phyloP scores from a whole-genome alignment of 1,140 invertebrate genomes.

The Drosophila littoralis region DNA sequence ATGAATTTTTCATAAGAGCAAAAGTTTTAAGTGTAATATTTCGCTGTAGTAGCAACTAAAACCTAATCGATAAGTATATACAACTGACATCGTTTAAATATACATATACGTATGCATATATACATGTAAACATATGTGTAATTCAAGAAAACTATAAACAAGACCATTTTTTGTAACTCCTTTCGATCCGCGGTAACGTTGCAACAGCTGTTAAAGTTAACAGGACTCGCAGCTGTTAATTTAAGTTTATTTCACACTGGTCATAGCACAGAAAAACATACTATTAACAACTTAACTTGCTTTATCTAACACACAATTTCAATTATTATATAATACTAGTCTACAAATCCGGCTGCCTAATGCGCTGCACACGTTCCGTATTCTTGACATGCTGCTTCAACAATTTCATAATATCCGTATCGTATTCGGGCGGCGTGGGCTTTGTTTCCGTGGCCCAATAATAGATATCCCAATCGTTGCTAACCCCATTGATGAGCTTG shows the following conservation, averaged over 20 bases:
- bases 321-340: neutral
- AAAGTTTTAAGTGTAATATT: slow-evolving; percentile 66
- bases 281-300: slow-evolving; percentile 7
- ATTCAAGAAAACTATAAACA: slow-evolving; percentile 38
- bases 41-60: slow-evolving; percentile 61
- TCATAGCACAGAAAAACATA: neutral
- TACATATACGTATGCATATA: slow-evolving; percentile 44
- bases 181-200: neutral
- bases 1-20: slow-evolving; percentile 48
- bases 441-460: slow-evolving; percentile 95
- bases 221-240: neutral
- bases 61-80: slow-evolving; percentile 55
- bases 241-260: neutral
- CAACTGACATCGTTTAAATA: slow-evolving; percentile 48
- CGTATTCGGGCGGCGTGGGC: slow-evolving; percentile 93
- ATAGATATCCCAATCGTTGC: slow-evolving; percentile 99
- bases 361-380: slow-evolving; percentile 87
- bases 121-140: slow-evolving; percentile 61
- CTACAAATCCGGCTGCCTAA: slow-evolving; percentile 88
- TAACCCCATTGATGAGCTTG: slow-evolving; percentile 95
- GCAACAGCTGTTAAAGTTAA: slow-evolving; percentile 2
- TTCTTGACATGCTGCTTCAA: slow-evolving; percentile 94
- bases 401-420: slow-evolving; percentile 94
- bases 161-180: neutral
- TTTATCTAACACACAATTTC: slow-evolving; percentile 1